Conservation (phyloP, 2,797 vertebrate genomes). For the Chaetodon trifasciatus region DNA sequence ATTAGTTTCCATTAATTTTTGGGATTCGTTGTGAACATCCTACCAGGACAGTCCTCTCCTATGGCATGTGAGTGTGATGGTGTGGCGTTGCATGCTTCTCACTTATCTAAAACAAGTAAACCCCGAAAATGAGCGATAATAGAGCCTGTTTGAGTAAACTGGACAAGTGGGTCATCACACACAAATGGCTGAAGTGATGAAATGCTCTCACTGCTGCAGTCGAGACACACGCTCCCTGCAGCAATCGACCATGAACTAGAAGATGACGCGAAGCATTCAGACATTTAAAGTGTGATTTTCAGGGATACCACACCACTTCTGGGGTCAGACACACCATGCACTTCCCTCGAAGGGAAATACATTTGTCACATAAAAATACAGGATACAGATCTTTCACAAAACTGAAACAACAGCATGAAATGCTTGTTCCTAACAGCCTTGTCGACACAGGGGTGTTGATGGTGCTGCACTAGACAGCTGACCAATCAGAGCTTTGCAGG, state of each 20-base stretch:
- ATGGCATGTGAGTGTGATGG: conserved; percentile 30
- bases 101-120: conserved; percentile 58
- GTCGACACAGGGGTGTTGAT: background rate
- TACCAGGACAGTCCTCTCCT: conserved; percentile 22
- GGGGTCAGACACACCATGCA: conserved; percentile 8
- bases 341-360: conserved; percentile 2
- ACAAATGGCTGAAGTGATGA: conserved; percentile 62
- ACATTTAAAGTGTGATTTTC: conserved; percentile 42
- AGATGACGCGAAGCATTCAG: conserved; percentile 38
- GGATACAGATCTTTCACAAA: background rate
- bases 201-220: conserved; percentile 45
- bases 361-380: background rate
- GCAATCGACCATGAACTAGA: conserved; percentile 38
- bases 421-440: background rate
- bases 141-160: conserved; percentile 54
- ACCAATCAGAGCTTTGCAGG: conserved; percentile 2
- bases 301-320: conserved; percentile 15
- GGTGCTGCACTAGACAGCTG: background rate
- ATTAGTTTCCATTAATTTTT: conserved; percentile 59
- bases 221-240: conserved; percentile 26
- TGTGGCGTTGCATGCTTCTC: conserved; percentile 24
- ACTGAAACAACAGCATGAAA: background rate
- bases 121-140: conserved; percentile 55
- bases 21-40: conserved; percentile 43
- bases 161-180: conserved; percentile 70